phyloP scores from a whole-genome alignment of 2,888 invertebrate species.

The Eupithecia abbreviata region DNA sequence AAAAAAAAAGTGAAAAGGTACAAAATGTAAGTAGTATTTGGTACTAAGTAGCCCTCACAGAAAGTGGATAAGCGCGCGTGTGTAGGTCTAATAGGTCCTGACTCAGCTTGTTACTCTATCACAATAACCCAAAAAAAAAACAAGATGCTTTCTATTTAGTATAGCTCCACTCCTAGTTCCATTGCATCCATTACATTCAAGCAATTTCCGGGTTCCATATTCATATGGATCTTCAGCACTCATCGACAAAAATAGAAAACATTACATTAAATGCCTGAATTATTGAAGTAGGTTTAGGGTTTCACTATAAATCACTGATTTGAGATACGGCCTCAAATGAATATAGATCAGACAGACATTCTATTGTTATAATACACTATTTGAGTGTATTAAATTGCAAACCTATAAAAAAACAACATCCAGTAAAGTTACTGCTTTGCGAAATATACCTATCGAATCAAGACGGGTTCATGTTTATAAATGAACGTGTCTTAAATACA shows the following conservation, averaged over 20 bases:
- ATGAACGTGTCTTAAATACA: slow-evolving; percentile 11
- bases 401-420: neutral
- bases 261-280: neutral
- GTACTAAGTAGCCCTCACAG: no score
- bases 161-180: no score
- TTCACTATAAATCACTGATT: neutral
- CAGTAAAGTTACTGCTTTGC: slow-evolving; percentile 3
- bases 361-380: neutral
- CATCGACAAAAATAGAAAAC: neutral
- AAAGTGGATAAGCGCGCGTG: no score
- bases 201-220: no score
- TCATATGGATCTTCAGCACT: no score
- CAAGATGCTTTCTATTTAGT: no score
- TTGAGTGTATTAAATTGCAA: neutral
- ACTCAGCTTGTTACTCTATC: no score
- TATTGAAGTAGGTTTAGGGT: neutral
- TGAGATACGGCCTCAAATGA: neutral
- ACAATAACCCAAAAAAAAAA: no score
- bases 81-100: no score
- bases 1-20: no score
- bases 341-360: neutral
- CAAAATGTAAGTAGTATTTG: no score
- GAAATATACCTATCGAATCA: slow-evolving; percentile 2
- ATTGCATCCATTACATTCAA: no score
- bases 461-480: slow-evolving; percentile 7